A percentile compares a stretch with the other conserved stretches of the same genome.
Conservation (phyloP, 1,140 invertebrate genomes). For the Carcinoscorpius rotundicauda region DNA sequence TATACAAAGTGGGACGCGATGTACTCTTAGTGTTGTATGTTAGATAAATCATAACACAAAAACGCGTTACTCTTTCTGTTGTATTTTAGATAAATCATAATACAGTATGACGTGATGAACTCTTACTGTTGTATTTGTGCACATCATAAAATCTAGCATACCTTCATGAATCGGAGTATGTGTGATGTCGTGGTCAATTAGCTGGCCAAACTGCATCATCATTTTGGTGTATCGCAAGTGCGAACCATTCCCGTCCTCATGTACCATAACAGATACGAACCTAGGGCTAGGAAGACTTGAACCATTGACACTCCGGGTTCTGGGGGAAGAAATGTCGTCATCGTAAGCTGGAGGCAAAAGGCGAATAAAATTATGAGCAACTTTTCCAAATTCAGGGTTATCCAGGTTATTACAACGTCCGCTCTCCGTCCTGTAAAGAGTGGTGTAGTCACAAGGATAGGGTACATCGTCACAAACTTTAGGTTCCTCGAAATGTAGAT, state of each 20-base stretch:
- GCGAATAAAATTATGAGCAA: constrained; percentile 61
- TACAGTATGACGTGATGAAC: too few relatives aligned
- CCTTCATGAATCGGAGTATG: constrained; percentile 2
- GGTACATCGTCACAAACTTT: constrained; percentile 30
- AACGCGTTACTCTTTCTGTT: too few relatives aligned
- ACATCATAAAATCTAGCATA: too few relatives aligned
- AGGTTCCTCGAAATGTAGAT: too few relatives aligned
- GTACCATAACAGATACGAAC: constrained; percentile 66
- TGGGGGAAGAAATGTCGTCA: constrained; percentile 47
- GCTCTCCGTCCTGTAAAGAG: constrained; percentile 57
- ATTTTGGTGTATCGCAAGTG: constrained; percentile 44
- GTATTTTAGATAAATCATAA: too few relatives aligned
- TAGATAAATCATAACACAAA: too few relatives aligned
- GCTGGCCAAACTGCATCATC: constrained; percentile 18
- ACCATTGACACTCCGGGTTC: constrained; percentile 24
- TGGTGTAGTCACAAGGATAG: constrained; percentile 59
- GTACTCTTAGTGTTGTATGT: too few relatives aligned
- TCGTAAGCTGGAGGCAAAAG: constrained; percentile 75
- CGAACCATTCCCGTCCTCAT: constrained; percentile 75
- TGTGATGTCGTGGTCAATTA: constrained; percentile 19
- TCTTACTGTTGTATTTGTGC: too few relatives aligned
- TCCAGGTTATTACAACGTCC: constrained; percentile 86
- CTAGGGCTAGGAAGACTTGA: constrained; percentile 57
- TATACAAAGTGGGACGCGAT: too few relatives aligned
- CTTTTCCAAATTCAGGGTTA: constrained; percentile 73